Evolutionary conservation across 2,113 vertebrate genomes (phyloP), one percentile per base, ranked within the genome.

Genomic region (Orientallactaga bullata): DNA sequence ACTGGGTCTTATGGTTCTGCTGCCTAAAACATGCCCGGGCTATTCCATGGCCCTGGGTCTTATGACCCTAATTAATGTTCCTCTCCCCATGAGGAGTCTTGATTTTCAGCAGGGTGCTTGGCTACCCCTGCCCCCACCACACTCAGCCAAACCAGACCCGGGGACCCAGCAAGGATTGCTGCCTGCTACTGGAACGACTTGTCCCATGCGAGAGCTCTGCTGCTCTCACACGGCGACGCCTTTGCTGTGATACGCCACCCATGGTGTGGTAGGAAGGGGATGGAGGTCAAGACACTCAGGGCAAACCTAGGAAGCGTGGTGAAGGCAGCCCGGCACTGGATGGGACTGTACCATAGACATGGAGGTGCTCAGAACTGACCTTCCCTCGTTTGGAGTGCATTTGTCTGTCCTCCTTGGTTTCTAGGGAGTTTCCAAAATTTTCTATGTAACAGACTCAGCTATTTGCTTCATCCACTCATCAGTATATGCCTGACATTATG

Each of bases 71-170:
- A 73, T 87, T 30, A 28, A 77, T 66, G n/a, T 12, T 71, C 51
- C 30, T 63, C 21, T 28, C 12, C 20, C 20, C 21, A 73, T 55
- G 61, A 26, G n/a, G 55, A 0, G 12, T 35, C 92, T 68, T 21
- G 16, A 26, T 85, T 87, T 86, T 65, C 83, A 85, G 47, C 8
- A 79, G 7, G 15, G 55, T 79, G 73, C 16, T 89, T 63, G 30
- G 24, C 42, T 21, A 21, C 6, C 2, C 15, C 21, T 4, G 6
- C 6, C 2, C 15, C 30, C 3, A 7, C 61, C 74, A 2, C 7
- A 6, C 4, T 85, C 79, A 37, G 47, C 9, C 74, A 66, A 72
- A 90, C 16, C 32, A 28, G 74, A 89, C 37, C 61, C 21, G 13
- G 66, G 51, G 71, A 80, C 47, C 42, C 28, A 16, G 28, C 1